Percentiles rank a stretch among this genome's conserved stretches.
These are phyloP conservation scores for Cydia pomonella DNA, from an alignment of 1,140 invertebrate genomes.

Conservation along the genomic window DNA sequence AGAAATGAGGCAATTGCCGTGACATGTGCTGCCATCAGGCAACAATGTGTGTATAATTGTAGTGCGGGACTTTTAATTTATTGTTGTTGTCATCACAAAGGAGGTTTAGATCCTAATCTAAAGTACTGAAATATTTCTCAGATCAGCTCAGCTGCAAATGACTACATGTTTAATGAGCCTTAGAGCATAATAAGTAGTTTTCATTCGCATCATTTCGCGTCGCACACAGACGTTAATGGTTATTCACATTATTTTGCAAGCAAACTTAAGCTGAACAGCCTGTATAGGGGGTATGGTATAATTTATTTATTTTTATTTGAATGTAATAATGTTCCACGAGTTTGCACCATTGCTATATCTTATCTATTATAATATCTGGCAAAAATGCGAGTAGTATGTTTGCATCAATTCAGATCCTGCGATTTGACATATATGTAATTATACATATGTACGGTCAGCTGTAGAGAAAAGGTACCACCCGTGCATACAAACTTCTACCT, in stretches of 20 bases:
- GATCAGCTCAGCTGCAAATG: constrained; percentile 20
- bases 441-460: too few species aligned
- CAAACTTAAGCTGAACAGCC: background rate
- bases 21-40: background rate
- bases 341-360: too few species aligned
- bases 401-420: too few species aligned
- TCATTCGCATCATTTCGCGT: constrained; percentile 11
- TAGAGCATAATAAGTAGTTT: constrained; percentile 18
- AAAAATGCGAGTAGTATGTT: too few species aligned
- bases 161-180: constrained; percentile 3
- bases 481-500: too few species aligned
- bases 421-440: too few species aligned
- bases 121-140: constrained; percentile 12
- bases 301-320: background rate
- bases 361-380: too few species aligned
- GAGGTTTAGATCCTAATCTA: constrained; percentile 8
- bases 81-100: background rate
- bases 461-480: too few species aligned
- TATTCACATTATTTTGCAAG: background rate
- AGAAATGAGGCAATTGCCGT: background rate
- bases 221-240: constrained; percentile 4
- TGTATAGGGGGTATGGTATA: background rate
- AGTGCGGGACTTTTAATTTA: background rate
- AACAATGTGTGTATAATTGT: background rate
- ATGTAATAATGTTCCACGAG: background rate